Percentiles rank a stretch among this genome's conserved stretches.
Conservation (phyloP, 2,113 vertebrate genomes). For the Fulmarus glacialis region DNA sequence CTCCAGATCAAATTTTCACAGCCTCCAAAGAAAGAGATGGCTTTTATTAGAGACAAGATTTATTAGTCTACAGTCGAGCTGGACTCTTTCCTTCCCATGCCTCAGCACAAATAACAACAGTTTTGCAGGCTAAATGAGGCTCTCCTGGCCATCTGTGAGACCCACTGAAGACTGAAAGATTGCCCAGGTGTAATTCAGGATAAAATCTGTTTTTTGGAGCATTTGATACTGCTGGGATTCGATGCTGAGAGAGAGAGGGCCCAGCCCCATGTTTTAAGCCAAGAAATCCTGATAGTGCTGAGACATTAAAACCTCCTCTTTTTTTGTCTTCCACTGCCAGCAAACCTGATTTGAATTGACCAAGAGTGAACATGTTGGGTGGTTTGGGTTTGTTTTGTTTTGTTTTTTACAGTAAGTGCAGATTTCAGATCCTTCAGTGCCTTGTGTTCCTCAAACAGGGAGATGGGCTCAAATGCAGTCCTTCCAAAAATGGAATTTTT, state of each 20-base stretch:
- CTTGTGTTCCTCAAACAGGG: background rate
- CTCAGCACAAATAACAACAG: constrained; percentile 41
- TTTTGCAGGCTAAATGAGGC: constrained; percentile 6
- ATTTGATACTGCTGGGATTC: constrained; percentile 13
- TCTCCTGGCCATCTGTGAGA: constrained; percentile 5
- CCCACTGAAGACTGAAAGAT: background rate
- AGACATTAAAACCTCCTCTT: background rate
- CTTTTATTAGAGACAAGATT: constrained; percentile 40
- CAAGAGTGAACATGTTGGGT: background rate
- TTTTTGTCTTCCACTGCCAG: background rate
- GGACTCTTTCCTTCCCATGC: background rate
- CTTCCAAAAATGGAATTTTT: background rate
- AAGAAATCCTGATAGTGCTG: background rate
- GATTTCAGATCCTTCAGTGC: background rate
- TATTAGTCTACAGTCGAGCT: constrained; percentile 23
- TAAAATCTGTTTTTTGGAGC: constrained; percentile 8
- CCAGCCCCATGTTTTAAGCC: background rate
- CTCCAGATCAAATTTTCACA: constrained; percentile 53
- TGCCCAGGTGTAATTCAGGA: constrained; percentile 45
- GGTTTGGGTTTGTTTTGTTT: rapidly evolving
- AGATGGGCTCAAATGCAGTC: background rate
- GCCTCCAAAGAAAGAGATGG: constrained; percentile 16
- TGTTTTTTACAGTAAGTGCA: background rate
- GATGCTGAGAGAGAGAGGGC: background rate
- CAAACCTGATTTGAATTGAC: background rate